Evolutionary conservation across 1,140 invertebrate genomes (phyloP), one percentile per base, ranked within the genome.

Genomic region (Leptinotarsa lineolata): DNA sequence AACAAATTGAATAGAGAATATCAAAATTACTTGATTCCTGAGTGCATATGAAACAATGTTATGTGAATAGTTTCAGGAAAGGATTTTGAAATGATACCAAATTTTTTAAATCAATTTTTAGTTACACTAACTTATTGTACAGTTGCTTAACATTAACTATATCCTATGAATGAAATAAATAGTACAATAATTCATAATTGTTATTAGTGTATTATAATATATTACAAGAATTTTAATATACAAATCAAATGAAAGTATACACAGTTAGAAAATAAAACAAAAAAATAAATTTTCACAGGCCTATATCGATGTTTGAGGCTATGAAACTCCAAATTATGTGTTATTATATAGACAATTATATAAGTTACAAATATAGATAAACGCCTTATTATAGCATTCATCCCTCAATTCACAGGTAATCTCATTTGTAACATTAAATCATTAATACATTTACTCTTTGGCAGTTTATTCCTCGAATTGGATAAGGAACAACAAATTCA

Each of bases 221-320:
- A 18, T 68, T 68, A 68, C 66, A 68, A 68, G 20, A 54, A 24
- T 68, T 20, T 21, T 1, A 68, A 20, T 68, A 39, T 68, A 68
- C 24, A 68, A 68, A 68, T 68, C 5, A 45, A 68, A 15, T 63
- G 5, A 30, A 68, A 45, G 63, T 22, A 65, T 16, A 65, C 1
- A 21, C 20, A 24, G 30, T 39, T 39, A 39, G 30, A 39, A 65
- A 39, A 12, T 22, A 65, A 39, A 68, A 15, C 18, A 68, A 48
- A 48, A 67, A 68, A 45, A 8, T 46, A 18, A 20, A 18, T 46
- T 45, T 68, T 48, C 46, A 20, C 70, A 75, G 74, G 74, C 74
- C 74, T 72, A 46, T 61, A 66, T 75, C 74, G 74, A 75, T 75
- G 74, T 75, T 67, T 72, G 24, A 72, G 30, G 70, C 48, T 54